Percentiles rank a stretch among this genome's conserved stretches.
Evolutionary conservation across 2,888 invertebrate species (phyloP).

Genomic region (Dusona sp.): DNA sequence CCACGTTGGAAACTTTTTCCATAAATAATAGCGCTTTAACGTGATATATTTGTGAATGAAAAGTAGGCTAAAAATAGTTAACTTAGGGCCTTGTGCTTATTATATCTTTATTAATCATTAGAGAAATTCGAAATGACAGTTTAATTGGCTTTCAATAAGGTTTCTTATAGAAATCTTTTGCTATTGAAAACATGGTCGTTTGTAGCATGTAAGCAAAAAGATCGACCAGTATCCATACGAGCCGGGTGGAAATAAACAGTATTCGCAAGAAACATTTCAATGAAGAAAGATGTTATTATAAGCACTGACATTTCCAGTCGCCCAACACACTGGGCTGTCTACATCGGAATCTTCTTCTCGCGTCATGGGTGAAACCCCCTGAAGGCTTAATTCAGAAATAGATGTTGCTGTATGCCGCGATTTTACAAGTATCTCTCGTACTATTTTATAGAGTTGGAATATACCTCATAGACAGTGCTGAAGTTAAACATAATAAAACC

Average conservation of each 20-base stretch:
- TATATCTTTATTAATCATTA: not conserved
- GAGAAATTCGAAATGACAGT: not conserved
- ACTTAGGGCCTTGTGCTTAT: not conserved
- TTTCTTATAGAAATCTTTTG: not conserved
- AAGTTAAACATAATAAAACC: conserved; percentile 21
- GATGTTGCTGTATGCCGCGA: conserved; percentile 36
- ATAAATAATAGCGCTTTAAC: conserved; percentile 7
- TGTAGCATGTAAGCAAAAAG: not conserved
- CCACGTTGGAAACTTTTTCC: not conserved
- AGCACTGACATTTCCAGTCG: conserved; percentile 22
- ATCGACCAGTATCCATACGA: not conserved
- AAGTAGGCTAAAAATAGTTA: not conserved
- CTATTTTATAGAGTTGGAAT: not conserved
- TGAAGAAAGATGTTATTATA: conserved; percentile 17
- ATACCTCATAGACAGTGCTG: conserved; percentile 18
- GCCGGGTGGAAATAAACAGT: not conserved
- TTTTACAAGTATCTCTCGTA: conserved; percentile 35
- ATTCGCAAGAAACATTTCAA: conserved; percentile 32
- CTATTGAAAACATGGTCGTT: not conserved
- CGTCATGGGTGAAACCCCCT: conserved; percentile 29
- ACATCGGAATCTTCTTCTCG: conserved; percentile 27
- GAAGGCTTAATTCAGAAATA: conserved; percentile 42
- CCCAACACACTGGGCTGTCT: conserved; percentile 16
- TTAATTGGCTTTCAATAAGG: not conserved
- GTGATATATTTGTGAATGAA: not conserved